phyloP scores from a whole-genome alignment of 2,113 vertebrate genomes.

The Thalassarche chlororhynchos region DNA sequence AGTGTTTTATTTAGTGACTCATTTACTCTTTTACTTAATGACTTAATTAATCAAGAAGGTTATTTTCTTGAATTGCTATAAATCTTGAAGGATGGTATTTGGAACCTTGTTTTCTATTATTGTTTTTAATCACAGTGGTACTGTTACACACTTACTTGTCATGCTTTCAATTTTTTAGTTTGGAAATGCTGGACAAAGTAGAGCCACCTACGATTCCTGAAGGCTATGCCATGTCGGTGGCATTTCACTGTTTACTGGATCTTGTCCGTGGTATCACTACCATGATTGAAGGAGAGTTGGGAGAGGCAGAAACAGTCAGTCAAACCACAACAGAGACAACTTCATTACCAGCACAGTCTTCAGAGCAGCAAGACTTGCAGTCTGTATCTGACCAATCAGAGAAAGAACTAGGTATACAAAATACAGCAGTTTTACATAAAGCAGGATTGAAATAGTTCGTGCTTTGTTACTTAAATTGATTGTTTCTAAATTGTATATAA shows the following conservation, averaged over 20 bases:
- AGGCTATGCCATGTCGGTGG: conserved; percentile 98
- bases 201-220: conserved; percentile 97
- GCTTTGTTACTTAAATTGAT: neutral
- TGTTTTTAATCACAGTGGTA: neutral
- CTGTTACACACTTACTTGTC: neutral
- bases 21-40: neutral
- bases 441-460: neutral
- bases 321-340: conserved; percentile 64
- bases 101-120: neutral
- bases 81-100: neutral
- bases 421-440: neutral
- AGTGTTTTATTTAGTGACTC: neutral
- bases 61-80: neutral
- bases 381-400: conserved; percentile 74
- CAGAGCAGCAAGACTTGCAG: conserved; percentile 68
- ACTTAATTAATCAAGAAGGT: neutral
- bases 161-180: conserved; percentile 70
- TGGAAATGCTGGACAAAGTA: conserved; percentile 99
- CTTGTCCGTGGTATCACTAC: conserved; percentile 95
- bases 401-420: conserved; percentile 80
- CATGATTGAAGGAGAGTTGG: conserved; percentile 94
- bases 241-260: conserved; percentile 95
- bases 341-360: conserved; percentile 60
- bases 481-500: neutral
- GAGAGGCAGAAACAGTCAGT: conserved; percentile 74